Evolutionary conservation across 2,113 vertebrate species (phyloP).

Genomic region (Galbula dea): DNA sequence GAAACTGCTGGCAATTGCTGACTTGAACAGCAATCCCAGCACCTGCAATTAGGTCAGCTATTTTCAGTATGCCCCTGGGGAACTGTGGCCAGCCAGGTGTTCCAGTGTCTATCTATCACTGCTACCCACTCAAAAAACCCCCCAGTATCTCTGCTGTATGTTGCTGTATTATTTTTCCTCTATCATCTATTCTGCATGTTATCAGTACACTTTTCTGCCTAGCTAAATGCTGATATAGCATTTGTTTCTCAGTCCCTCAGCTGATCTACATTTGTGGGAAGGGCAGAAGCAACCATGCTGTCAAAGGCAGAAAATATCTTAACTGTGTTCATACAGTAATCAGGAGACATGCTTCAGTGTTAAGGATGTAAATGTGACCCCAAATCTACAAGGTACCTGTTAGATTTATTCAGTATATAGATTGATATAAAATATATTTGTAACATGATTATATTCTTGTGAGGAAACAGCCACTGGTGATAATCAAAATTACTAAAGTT

Average conservation of each 20-base stretch:
- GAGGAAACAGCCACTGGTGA: neutral
- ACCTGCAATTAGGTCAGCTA: constrained; percentile 54
- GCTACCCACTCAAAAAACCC: neutral
- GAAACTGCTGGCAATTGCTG: neutral
- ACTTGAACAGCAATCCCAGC: neutral
- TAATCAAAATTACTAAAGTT: neutral
- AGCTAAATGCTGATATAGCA: neutral
- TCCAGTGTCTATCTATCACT: neutral
- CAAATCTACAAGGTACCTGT: neutral
- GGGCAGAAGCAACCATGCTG: neutral
- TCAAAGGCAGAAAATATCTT: neutral
- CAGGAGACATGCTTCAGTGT: neutral
- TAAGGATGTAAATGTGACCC: neutral
- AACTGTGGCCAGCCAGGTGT: constrained; percentile 20
- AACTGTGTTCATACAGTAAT: neutral
- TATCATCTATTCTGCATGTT: neutral
- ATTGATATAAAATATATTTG: neutral
- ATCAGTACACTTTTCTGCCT: neutral
- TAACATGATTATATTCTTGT: neutral
- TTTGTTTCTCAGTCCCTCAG: neutral
- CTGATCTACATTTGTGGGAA: neutral
- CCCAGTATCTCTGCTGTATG: neutral
- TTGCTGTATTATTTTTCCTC: neutral
- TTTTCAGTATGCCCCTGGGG: neutral
- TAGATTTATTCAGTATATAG: neutral